Conservation (phyloP, 2,888 invertebrate species). For the Drosophila hamatofila region DNA sequence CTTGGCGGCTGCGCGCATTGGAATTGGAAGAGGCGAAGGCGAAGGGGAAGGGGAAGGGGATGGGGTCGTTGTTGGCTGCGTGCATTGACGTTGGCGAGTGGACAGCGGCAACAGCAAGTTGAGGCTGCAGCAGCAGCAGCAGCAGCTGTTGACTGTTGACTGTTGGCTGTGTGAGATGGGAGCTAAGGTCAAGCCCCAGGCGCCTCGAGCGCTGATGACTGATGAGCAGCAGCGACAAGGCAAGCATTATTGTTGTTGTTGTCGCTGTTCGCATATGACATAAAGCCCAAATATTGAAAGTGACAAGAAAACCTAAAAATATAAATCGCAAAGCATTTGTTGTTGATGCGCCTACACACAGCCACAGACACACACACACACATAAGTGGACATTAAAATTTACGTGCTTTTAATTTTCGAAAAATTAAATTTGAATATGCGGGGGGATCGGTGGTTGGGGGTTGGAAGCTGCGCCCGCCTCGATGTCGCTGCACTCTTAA, state of each 20-base stretch:
- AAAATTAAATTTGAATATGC: conserved; percentile 74
- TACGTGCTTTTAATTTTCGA: conserved; percentile 73
- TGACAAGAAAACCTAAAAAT: conserved; percentile 55
- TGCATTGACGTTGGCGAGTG: conserved; percentile 73
- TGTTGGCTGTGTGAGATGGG: conserved; percentile 35
- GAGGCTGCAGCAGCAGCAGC: conserved; percentile 34
- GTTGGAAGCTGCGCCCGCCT: conserved; percentile 18
- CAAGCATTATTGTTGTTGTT: conserved; percentile 38
- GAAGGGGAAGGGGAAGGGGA: neutral
- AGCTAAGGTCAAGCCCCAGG: conserved; percentile 70
- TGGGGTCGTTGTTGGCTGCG: conserved; percentile 42
- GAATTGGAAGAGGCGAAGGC: neutral
- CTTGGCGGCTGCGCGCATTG: conserved; percentile 26
- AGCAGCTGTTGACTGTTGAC: too few species aligned
- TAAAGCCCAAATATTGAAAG: conserved; percentile 51
- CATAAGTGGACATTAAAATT: conserved; percentile 53
- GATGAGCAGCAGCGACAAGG: conserved; percentile 50
- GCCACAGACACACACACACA: conserved; percentile 23
- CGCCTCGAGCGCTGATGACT: conserved; percentile 44
- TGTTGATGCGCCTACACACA: conserved; percentile 63
- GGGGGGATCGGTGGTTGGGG: conserved; percentile 14
- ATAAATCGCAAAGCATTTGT: conserved; percentile 61
- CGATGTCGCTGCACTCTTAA: conserved; percentile 58
- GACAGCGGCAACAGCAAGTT: conserved; percentile 32
- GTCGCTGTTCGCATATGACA: conserved; percentile 43